Conservation (phyloP, 2,113 vertebrate genomes). For the Cyanoramphus novaezelandiae region DNA sequence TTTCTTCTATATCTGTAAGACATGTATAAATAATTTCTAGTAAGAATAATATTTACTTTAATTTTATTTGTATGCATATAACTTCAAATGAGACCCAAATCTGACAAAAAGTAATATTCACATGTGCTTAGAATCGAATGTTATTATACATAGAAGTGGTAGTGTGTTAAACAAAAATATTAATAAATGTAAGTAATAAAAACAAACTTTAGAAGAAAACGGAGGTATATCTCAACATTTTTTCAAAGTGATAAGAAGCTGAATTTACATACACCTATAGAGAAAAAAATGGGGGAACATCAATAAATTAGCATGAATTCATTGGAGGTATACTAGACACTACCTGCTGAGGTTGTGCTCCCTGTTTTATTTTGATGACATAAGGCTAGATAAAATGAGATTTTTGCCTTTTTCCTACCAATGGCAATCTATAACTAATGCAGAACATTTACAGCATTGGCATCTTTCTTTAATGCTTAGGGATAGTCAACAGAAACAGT, state of each 20-base stretch:
- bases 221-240: neutral
- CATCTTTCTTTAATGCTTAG: neutral
- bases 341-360: neutral
- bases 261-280: neutral
- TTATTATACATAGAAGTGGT: neutral
- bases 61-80: neutral
- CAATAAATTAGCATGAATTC: neutral
- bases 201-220: neutral
- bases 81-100: neutral
- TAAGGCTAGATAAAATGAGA: neutral
- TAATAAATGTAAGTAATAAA: neutral
- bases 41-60: neutral
- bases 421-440: neutral
- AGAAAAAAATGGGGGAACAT: neutral
- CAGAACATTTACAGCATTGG: neutral
- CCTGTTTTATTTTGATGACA: neutral
- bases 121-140: neutral
- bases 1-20: neutral
- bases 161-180: neutral
- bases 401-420: neutral
- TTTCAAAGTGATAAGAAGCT: neutral
- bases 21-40: neutral
- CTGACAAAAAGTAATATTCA: neutral
- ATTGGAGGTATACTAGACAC: neutral
- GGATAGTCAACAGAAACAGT: neutral